Conservation (phyloP, 92 coral and sea anemone species). For the Epizoanthus stellaris region DNA sequence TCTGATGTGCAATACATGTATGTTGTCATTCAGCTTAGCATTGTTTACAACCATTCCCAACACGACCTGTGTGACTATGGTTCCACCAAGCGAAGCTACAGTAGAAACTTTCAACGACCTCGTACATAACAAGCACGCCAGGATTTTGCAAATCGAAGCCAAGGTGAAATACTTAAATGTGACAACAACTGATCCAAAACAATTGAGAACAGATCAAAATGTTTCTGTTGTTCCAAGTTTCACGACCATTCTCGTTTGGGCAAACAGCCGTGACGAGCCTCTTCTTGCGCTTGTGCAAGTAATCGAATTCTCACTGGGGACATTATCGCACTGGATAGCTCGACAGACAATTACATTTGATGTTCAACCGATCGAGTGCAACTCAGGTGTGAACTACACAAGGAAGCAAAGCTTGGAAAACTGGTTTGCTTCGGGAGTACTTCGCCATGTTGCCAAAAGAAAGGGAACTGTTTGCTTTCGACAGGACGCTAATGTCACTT, state of each 20-base stretch:
- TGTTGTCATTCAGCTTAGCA: not conserved
- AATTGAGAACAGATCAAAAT: not conserved
- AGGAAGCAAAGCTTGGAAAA: not conserved
- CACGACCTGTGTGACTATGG: not conserved
- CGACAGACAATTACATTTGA: not conserved
- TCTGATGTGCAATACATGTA: not conserved
- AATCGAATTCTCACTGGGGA: not conserved
- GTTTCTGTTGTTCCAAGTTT: no score
- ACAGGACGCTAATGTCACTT: not conserved
- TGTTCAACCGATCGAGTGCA: not conserved
- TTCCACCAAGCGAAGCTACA: not conserved
- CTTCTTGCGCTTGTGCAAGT: not conserved
- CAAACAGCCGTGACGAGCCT: conserved; percentile 7
- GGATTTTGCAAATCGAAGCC: not conserved
- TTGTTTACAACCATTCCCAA: not conserved
- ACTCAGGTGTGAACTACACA: not conserved
- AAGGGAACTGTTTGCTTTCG: conserved; percentile 3
- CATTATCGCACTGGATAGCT: not conserved
- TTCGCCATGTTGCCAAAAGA: not conserved
- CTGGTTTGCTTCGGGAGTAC: not conserved
- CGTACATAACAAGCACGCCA: not conserved
- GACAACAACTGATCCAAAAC: not conserved
- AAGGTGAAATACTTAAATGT: not conserved
- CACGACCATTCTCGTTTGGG: not conserved
- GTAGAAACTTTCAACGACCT: not conserved